Conservation (phyloP, 2,797 vertebrate species). For the Thamnophis elegans region DNA sequence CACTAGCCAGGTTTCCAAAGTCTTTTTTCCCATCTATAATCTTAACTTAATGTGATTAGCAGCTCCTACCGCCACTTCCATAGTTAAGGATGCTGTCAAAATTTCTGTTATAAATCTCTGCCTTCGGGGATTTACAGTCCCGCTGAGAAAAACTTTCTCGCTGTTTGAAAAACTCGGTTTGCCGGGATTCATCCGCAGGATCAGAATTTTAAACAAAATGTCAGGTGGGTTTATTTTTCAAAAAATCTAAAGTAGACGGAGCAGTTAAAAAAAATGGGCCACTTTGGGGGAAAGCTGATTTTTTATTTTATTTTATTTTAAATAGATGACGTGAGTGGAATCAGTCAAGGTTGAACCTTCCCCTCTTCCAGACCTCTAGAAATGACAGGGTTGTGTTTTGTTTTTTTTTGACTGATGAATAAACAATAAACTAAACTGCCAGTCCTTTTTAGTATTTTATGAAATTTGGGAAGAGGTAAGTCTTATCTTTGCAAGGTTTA, state of each 20-base stretch:
- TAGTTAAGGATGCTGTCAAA: conserved; percentile 33
- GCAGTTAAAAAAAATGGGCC: not conserved
- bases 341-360: not conserved
- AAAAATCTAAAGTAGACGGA: not conserved
- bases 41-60: conserved; percentile 53
- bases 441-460: not conserved
- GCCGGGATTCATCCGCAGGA: not conserved
- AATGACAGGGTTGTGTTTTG: not conserved
- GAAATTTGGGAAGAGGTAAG: not conserved
- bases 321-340: not conserved
- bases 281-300: not conserved
- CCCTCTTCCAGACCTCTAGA: not conserved
- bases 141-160: conserved; percentile 32
- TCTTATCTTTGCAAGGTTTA: not conserved
- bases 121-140: conserved; percentile 40
- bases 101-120: conserved; percentile 42
- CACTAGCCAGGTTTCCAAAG: conserved; percentile 47
- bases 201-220: conserved; percentile 11
- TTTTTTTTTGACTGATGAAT: not conserved
- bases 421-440: not conserved
- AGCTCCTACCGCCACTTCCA: conserved; percentile 32
- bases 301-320: not conserved
- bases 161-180: conserved; percentile 27
- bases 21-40: conserved; percentile 45
- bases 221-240: not conserved